Conservation (phyloP, 1,140 invertebrate genomes). For the Lerema accius region DNA sequence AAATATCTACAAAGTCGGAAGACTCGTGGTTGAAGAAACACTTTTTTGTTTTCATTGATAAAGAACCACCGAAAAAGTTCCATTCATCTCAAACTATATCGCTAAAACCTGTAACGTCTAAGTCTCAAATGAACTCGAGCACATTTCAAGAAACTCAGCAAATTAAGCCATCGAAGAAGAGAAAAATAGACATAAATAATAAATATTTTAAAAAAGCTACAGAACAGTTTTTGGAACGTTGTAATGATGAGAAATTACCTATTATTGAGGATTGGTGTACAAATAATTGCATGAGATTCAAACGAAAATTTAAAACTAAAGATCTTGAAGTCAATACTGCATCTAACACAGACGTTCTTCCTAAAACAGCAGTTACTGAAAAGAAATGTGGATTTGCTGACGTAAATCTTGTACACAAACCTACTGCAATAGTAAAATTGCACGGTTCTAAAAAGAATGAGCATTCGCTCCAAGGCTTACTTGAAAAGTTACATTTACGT, state of each 20-base stretch:
- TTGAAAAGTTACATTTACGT: conserved; percentile 41
- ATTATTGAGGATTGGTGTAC: background rate
- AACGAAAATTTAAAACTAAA: conserved; percentile 8
- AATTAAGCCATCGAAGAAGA: background rate
- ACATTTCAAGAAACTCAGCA: background rate
- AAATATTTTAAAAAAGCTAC: too few relatives aligned
- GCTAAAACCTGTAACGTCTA: conserved; percentile 41
- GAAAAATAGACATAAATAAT: conserved; percentile 3
- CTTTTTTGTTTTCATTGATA: conserved; percentile 67
- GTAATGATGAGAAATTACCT: background rate
- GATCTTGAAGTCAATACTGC: background rate
- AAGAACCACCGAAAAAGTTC: conserved; percentile 60
- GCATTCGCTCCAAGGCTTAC: conserved; percentile 45
- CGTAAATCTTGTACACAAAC: conserved; percentile 46
- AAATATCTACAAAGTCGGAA: conserved; percentile 65
- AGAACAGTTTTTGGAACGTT: background rate
- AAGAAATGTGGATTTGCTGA: conserved; percentile 48
- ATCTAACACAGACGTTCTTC: background rate
- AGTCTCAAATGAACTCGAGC: conserved; percentile 9
- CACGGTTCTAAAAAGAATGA: conserved; percentile 45
- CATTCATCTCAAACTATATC: conserved; percentile 58
- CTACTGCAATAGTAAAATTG: conserved; percentile 49
- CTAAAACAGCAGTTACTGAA: conserved; percentile 11
- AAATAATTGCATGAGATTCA: background rate
- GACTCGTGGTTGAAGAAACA: conserved; percentile 73